These are phyloP conservation scores for Stenoptilia bipunctidactyla DNA, from an alignment of 2,888 invertebrate species.

Conservation along the genomic window DNA sequence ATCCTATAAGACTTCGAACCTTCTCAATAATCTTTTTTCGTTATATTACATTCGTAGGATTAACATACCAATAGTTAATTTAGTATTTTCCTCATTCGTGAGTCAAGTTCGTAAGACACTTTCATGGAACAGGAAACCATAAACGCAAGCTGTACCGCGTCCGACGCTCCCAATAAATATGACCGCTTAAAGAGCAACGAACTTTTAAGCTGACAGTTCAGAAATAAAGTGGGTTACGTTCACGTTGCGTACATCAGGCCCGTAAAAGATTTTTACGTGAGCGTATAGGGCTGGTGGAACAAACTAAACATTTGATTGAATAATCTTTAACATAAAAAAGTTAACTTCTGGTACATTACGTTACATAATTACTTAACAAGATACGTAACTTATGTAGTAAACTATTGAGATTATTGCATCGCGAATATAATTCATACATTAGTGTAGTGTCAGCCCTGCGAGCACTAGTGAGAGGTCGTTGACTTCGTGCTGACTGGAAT, in stretches of 20 bases:
- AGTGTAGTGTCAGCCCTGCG: conserved; percentile 17
- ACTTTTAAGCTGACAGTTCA: conserved; percentile 67
- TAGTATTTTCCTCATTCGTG: conserved; percentile 7
- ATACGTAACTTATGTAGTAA: no score
- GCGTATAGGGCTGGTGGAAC: conserved; percentile 21
- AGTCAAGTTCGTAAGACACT: conserved; percentile 35
- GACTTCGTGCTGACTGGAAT: conserved; percentile 46
- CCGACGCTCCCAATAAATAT: conserved; percentile 61
- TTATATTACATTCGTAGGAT: no score
- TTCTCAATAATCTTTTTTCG: no score
- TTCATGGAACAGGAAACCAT: conserved; percentile 44
- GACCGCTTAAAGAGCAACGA: conserved; percentile 55
- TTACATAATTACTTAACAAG: no score
- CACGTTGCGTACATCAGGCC: conserved; percentile 65
- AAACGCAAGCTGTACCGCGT: conserved; percentile 25
- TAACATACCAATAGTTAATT: no score
- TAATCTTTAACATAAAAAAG: no score
- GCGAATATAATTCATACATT: background rate
- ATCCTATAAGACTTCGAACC: no score
- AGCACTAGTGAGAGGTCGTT: conserved; percentile 43
- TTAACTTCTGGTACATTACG: no score
- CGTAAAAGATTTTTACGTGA: conserved; percentile 65
- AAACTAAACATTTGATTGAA: no score
- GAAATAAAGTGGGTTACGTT: conserved; percentile 71
- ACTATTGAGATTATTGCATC: background rate